These are phyloP conservation scores for Dendrolimus kikuchii DNA, from an alignment of 1,140 invertebrate genomes.

Conservation along the genomic window DNA sequence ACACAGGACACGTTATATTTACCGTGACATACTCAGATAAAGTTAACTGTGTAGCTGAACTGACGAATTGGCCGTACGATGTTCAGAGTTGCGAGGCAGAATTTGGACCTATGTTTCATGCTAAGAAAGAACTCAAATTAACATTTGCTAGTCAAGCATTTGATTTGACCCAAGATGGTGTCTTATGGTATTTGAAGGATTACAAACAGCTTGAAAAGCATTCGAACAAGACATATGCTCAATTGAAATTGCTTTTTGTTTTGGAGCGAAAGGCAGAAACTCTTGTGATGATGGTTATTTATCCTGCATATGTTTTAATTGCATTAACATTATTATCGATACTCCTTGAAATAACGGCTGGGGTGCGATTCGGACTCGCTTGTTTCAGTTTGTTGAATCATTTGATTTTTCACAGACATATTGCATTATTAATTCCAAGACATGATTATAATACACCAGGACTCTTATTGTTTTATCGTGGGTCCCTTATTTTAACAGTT, in stretches of 20 bases:
- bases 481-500: constrained; percentile 23
- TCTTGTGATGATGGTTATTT: constrained; percentile 20
- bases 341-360: constrained; percentile 18
- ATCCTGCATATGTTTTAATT: constrained; percentile 23
- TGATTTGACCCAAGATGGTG: constrained; percentile 9
- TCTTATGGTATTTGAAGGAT: constrained; percentile 11
- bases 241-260: constrained; percentile 22
- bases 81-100: constrained; percentile 9
- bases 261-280: constrained; percentile 26
- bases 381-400: constrained; percentile 28
- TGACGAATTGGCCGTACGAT: constrained; percentile 18
- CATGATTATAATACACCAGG: constrained; percentile 22
- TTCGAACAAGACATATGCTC: constrained; percentile 1
- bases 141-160: constrained; percentile 4
- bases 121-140: constrained; percentile 1
- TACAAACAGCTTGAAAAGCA: constrained; percentile 12
- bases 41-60: constrained; percentile 7
- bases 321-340: constrained; percentile 20
- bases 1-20: constrained; percentile 7
- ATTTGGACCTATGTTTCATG: constrained; percentile 3
- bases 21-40: constrained; percentile 3
- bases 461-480: constrained; percentile 24
- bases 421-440: constrained; percentile 20
- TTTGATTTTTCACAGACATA: constrained; percentile 21
- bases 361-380: constrained; percentile 15